phyloP scores from a whole-genome alignment of 1,140 invertebrate species.

The Sycophaga agraensis region DNA sequence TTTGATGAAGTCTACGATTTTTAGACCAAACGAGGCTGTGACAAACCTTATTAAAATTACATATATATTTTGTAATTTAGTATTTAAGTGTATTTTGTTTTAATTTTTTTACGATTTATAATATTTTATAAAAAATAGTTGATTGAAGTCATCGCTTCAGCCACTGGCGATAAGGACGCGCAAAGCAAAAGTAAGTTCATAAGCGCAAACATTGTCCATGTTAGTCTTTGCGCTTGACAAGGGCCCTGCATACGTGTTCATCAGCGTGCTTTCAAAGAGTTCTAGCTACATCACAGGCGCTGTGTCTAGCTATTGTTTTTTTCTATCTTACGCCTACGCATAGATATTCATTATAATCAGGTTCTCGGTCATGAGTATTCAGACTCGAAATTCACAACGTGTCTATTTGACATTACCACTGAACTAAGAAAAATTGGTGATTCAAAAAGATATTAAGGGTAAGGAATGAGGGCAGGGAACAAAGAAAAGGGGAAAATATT shows the following conservation, averaged over 20 bases:
- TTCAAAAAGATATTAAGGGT: conserved; percentile 21
- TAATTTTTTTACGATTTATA: conserved; percentile 2
- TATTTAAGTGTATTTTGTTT: not conserved
- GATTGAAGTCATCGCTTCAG: conserved; percentile 2
- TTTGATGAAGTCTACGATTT: not conserved
- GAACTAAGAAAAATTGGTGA: conserved; percentile 35
- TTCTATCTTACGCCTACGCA: conserved; percentile 45
- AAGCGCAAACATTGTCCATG: conserved; percentile 14
- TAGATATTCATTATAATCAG: conserved; percentile 33
- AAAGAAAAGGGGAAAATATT: conserved; percentile 35
- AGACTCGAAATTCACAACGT: conserved; percentile 35
- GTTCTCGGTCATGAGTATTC: conserved; percentile 38
- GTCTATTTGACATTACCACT: conserved; percentile 31
- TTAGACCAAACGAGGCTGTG: not conserved
- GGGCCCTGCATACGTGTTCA: conserved; percentile 43
- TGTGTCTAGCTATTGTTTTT: conserved; percentile 46
- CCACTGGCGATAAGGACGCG: conserved; percentile 16
- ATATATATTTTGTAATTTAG: not conserved
- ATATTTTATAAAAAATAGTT: conserved; percentile 17
- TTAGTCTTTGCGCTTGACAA: conserved; percentile 18
- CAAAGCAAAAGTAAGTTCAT: conserved; percentile 26
- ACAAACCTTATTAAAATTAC: not conserved
- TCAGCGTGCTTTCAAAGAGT: conserved; percentile 38
- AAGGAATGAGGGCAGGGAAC: conserved; percentile 7
- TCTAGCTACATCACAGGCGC: conserved; percentile 55